phyloP scores from a whole-genome alignment of 2,113 vertebrate genomes.

The Lota lota region DNA sequence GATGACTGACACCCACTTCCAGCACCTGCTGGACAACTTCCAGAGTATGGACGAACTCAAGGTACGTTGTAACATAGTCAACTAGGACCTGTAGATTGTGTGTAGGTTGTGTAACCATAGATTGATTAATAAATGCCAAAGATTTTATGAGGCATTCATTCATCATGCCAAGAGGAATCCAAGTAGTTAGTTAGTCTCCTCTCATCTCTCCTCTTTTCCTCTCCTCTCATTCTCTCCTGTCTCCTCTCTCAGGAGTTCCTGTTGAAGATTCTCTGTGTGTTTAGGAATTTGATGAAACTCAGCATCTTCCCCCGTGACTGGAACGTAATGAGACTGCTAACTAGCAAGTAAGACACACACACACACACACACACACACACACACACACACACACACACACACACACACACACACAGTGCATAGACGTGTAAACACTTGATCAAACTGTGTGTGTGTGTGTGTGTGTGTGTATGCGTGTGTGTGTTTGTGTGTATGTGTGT shows the following conservation, averaged over 20 bases:
- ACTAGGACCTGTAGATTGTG: background rate
- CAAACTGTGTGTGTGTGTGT: constrained; percentile 1
- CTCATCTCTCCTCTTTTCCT: background rate
- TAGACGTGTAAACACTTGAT: background rate
- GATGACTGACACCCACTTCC: constrained; percentile 97
- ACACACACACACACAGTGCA: background rate
- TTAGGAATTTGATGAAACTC: constrained; percentile 97
- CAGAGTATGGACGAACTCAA: constrained; percentile 98
- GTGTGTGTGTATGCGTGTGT: constrained; percentile 3
- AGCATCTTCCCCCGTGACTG: constrained; percentile 96
- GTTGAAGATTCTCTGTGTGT: constrained; percentile 95
- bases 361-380: background rate
- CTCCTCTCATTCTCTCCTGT: background rate
- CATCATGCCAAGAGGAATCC: too few relatives aligned
- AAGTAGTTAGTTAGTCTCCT: background rate
- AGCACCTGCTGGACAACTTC: constrained; percentile 93
- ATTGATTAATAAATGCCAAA: too few relatives aligned
- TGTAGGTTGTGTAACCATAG: too few relatives aligned
- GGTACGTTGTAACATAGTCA: constrained; percentile 65
- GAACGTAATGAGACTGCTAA: constrained; percentile 96
- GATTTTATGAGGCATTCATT: too few relatives aligned
- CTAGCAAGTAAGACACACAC: constrained; percentile 86
- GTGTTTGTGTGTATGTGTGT: constrained; percentile 14
- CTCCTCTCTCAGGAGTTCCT: constrained; percentile 83
- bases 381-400: background rate